phyloP scores from a whole-genome alignment of 1,140 invertebrate species.

The Philopotamus ludificatus region DNA sequence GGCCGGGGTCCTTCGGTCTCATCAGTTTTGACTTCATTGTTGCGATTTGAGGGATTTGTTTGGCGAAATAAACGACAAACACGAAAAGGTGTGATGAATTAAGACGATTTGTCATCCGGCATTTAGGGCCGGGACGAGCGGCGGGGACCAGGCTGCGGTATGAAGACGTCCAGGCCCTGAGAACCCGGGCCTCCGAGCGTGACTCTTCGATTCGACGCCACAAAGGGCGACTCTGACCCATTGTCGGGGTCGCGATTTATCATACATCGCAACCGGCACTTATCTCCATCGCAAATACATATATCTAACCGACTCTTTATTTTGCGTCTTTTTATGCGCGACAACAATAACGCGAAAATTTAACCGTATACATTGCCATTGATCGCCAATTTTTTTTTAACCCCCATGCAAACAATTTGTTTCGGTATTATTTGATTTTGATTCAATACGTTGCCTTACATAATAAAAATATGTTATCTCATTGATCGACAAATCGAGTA shows the following conservation, averaged over 20 bases:
- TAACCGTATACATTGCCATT: too few relatives aligned
- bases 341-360: too few relatives aligned
- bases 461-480: too few relatives aligned
- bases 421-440: too few relatives aligned
- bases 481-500: too few relatives aligned
- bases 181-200: constrained; percentile 3
- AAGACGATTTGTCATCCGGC: constrained; percentile 38
- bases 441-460: too few relatives aligned
- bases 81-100: constrained; percentile 42
- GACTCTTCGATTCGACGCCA: constrained; percentile 20
- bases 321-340: too few relatives aligned
- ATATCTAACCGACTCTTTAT: too few relatives aligned
- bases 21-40: constrained; percentile 34
- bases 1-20: constrained; percentile 10
- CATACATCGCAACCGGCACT: neutral
- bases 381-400: too few relatives aligned
- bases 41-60: constrained; percentile 30
- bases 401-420: too few relatives aligned
- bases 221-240: constrained; percentile 10
- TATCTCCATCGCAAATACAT: too few relatives aligned
- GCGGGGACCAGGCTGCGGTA: constrained; percentile 8
- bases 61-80: constrained; percentile 36
- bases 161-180: constrained; percentile 33
- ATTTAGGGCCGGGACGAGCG: too few relatives aligned
- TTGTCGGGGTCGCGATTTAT: constrained; percentile 2